phyloP scores from a whole-genome alignment of 37 sponge, comb jelly and placozoan species.

The Amphimedon queenslandica region DNA sequence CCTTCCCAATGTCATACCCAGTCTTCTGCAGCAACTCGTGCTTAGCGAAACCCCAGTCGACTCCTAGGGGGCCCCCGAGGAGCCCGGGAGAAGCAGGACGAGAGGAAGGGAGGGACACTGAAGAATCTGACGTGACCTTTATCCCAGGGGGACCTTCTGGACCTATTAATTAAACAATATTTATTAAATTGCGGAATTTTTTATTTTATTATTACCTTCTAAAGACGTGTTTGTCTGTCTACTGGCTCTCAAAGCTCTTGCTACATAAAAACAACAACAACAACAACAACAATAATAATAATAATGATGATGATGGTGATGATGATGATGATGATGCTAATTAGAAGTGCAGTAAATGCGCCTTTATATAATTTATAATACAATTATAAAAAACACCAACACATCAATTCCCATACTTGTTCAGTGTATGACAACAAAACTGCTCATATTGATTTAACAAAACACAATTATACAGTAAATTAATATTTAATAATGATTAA shows the following conservation, averaged over 20 bases:
- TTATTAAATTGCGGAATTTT: background rate
- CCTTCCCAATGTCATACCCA: conserved; percentile 62
- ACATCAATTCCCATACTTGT: no score
- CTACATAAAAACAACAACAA: no score
- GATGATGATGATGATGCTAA: no score
- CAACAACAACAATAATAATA: no score
- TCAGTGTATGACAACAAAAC: no score
- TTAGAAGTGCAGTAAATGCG: no score
- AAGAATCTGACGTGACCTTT: no score
- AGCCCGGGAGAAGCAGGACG: background rate
- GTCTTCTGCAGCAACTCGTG: conserved; percentile 70
- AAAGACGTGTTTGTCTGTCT: background rate
- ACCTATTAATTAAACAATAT: background rate
- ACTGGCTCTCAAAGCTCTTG: background rate
- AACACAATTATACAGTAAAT: background rate
- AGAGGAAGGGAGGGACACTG: background rate
- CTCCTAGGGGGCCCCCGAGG: background rate
- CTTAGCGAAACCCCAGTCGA: conserved; percentile 85
- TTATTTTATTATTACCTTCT: background rate
- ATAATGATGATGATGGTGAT: no score
- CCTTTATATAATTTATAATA: no score
- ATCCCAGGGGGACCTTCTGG: no score
- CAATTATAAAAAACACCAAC: no score
- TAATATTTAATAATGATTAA: background rate
- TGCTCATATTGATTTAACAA: no score